A percentile compares a stretch with the other conserved stretches of the same genome.
phyloP scores from a whole-genome alignment of 2,113 vertebrate genomes.

The Vidua chalybeata region DNA sequence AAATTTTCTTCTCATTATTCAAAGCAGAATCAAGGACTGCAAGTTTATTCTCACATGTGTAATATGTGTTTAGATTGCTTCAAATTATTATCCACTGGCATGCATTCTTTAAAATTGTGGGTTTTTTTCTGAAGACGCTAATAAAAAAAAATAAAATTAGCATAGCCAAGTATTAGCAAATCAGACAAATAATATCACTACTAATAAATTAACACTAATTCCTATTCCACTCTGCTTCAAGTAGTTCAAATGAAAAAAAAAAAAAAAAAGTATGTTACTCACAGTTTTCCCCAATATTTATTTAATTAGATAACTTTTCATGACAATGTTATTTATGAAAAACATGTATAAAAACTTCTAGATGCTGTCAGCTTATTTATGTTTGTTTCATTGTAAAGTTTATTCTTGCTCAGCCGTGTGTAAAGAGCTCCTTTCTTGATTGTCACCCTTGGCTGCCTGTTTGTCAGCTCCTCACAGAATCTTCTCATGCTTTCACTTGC shows the following conservation, averaged over 20 bases:
- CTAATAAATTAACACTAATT: neutral
- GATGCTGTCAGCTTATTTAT: neutral
- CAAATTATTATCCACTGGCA: neutral
- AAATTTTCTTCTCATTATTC: neutral
- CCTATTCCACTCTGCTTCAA: neutral
- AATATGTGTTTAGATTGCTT: neutral
- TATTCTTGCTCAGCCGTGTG: neutral
- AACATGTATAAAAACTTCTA: neutral
- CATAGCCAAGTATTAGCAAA: neutral
- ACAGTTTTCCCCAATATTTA: neutral
- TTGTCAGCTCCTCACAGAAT: neutral
- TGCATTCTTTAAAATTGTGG: neutral
- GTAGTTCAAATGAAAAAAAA: neutral
- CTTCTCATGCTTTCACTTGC: neutral
- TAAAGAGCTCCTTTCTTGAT: neutral
- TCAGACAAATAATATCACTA: neutral
- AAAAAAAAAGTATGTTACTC: neutral
- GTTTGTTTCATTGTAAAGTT: neutral
- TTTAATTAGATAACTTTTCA: neutral
- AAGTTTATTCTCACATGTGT: neutral
- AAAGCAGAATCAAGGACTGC: neutral
- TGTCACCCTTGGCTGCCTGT: neutral
- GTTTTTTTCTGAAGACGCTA: neutral
- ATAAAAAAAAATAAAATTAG: neutral
- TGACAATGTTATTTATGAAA: neutral